Evolutionary conservation across 2,797 vertebrate species (phyloP).

Genomic region (Rhadinocentrus ornatus): DNA sequence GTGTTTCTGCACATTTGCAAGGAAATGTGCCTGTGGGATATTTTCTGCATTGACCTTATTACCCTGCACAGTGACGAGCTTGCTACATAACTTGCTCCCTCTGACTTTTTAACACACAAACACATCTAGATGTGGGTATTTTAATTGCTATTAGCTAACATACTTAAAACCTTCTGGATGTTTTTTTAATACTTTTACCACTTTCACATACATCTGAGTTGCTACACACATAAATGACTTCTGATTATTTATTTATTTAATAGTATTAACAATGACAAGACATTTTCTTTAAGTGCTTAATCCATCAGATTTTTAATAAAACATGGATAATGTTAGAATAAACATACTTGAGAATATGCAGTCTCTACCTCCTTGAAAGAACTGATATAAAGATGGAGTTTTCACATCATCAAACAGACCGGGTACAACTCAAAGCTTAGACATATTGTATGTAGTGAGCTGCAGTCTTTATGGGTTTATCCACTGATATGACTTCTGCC

Average conservation of each 20-base stretch:
- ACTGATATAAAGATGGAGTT: conserved; percentile 14
- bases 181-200: conserved; percentile 2
- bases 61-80: conserved; percentile 88
- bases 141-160: conserved; percentile 26
- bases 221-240: neutral
- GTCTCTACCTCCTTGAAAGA: neutral
- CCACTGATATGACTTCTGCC: conserved; percentile 63
- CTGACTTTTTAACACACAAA: conserved; percentile 65
- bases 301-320: neutral
- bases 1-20: conserved; percentile 89
- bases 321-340: neutral
- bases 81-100: conserved; percentile 77
- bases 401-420: conserved; percentile 50
- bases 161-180: conserved; percentile 24
- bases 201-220: neutral
- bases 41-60: conserved; percentile 98
- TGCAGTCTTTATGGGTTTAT: conserved; percentile 49
- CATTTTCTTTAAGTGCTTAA: neutral
- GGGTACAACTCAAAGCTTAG: conserved; percentile 46
- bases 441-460: conserved; percentile 29
- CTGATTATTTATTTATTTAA: neutral
- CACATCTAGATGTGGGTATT: conserved; percentile 32
- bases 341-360: conserved; percentile 1
- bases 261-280: neutral
- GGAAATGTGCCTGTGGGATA: conserved; percentile 91